Evolutionary conservation across 2,797 vertebrate genomes (phyloP), one percentile per base, ranked within the genome.

Genomic region (Podarcis lilfordi): DNA sequence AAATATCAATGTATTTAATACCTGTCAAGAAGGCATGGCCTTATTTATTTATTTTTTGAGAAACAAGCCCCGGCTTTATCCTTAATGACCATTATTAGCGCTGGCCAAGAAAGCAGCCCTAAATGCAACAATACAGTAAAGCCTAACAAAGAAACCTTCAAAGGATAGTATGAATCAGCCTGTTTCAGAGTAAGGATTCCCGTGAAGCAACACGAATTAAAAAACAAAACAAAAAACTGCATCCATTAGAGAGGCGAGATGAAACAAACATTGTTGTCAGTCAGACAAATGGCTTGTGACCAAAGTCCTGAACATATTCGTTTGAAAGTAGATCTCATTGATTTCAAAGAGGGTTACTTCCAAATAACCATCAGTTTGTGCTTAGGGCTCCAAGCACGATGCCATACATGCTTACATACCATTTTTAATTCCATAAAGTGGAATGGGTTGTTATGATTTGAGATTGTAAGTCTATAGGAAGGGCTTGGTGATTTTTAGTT

Each of bases 1-100:
- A 50, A 87, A 75, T 83, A 85, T 66, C 32, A 87, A 59, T 45
- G 8, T 86, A 84, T 88, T 78, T 90, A 87, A 87, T 69, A 59
- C 5, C n/a, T 61, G 45, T 85, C 74, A 91, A 89, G 85, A 21
- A 55, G 32, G 84, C 55, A 80, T 66, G 35, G 82, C 66, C 21
- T 83, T 79, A 79, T 74, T 93, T 32, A 32, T 32, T 32, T 32
- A 32, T 64, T 7, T 29, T 80, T 80, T 78, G 59, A 77, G 8
- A 55, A 84, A 37, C 15, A 88, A 69, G 29, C 9, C 4, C 66
- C 61, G 50, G 45, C 50, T 71, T 84, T 69, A 61, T 71, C 32
- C 40, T 79, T 84, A 84, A 84, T 85, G 27, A 66, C 21, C 55
- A 75, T 74, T 43, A 75, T 80, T 89, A 74, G n/a, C 35, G 15